Evolutionary conservation across 2,888 invertebrate genomes (phyloP), one percentile per base, ranked within the genome.

Genomic region (Drosophila quasianomalipes): DNA sequence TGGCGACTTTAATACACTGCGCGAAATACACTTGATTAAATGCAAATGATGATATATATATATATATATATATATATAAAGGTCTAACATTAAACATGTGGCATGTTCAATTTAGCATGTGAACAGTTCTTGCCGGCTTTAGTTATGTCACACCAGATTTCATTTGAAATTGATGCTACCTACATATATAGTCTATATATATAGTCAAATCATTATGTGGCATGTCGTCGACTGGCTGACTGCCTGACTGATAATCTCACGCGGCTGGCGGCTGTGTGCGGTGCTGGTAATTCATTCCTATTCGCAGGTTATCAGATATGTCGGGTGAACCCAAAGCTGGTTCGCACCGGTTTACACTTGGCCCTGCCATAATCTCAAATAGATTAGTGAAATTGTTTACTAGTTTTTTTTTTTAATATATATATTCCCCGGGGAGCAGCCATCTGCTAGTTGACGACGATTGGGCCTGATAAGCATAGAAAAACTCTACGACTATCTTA

Each of bases 111-210:
- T 30, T 19, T 14, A 19, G 26, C 37, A 22, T 47, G 22, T 26
- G 22, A 26, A 26, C 9, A 7, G 37, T 37, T 76, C 35, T 31
- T 35, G 55, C 75, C 81, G 70, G 75, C 69, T 79, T 60, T 65
- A 82, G 70, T 86, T 86, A 82, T 83, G 82, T 79, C 79, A 84
- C 16, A 61, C 65, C 71, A 83, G 66, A 85, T 73, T 76, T 57
- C 19, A 54, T 30, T 66, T 59, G n/a, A 28, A 44, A 47, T 35
- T 58, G 35, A 60, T 49, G 37, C 53, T 26, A 30, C 37, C 39
- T 39, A 19, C 31, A 39, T 37, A 19, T 37, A 39, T 37, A 47
- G 16, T 9, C 9, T 9, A 47, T 16, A 37, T 77, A 31, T 60
- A 67, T 55, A 41, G 49, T 62, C 19, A 62, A 66, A 59, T 54